phyloP scores from a whole-genome alignment of 2,888 invertebrate genomes.

The Drepanosiphum platanoidis region DNA sequence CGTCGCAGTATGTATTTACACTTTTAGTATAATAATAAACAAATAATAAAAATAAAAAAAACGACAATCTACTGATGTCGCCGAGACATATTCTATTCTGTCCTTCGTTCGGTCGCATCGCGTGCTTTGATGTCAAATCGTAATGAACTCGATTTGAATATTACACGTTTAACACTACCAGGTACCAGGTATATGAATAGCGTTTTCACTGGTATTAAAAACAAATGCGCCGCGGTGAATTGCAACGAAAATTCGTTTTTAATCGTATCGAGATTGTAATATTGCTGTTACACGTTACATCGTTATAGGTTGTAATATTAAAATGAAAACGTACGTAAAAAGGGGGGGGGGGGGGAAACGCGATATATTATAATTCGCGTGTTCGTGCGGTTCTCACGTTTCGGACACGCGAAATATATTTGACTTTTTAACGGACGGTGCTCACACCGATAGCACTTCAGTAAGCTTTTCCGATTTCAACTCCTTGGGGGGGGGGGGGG shows the following conservation, averaged over 20 bases:
- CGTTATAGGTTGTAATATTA: background rate
- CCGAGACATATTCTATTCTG: too few relatives aligned
- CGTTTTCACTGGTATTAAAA: background rate
- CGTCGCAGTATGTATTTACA: background rate
- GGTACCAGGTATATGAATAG: background rate
- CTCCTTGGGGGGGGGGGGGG: background rate
- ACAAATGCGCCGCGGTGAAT: background rate
- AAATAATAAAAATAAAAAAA: background rate
- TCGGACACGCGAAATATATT: background rate
- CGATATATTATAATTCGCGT: background rate
- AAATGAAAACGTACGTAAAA: background rate
- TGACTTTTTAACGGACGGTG: background rate
- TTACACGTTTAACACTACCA: background rate
- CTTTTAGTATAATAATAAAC: background rate
- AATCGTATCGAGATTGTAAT: background rate
- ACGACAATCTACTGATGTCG: background rate
- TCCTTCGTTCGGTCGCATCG: background rate
- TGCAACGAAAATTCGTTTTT: background rate
- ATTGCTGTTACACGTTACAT: background rate
- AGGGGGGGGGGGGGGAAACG: too few relatives aligned
- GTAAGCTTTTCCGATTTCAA: background rate
- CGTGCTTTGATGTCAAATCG: background rate
- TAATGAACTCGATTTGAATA: background rate
- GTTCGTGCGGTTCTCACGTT: background rate
- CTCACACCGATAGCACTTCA: background rate